Evolutionary conservation across 1,140 invertebrate genomes (phyloP).

Genomic region (Hormaphis cornu): DNA sequence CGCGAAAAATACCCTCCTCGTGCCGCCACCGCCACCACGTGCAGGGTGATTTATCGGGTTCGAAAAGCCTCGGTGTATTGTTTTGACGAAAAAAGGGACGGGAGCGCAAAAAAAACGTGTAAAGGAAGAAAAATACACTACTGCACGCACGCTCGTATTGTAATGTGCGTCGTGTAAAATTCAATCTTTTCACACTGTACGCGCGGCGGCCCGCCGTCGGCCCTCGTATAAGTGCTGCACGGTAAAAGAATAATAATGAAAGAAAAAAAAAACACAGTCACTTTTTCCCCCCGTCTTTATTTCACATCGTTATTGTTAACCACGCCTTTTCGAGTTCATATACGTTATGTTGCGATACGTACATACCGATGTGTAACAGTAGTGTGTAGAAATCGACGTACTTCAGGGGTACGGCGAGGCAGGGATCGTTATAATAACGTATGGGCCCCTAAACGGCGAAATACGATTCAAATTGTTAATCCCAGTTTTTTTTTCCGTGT

Average conservation of each 20-base stretch:
- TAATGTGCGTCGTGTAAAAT: conserved; percentile 18
- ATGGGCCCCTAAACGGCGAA: neutral
- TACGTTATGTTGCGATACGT: neutral
- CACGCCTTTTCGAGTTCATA: conserved; percentile 25
- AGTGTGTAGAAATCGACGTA: neutral
- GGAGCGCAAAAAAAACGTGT: conserved; percentile 6
- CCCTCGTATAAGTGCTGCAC: conserved; percentile 7
- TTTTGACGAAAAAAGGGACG: neutral
- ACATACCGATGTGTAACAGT: neutral
- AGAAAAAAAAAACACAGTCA: neutral
- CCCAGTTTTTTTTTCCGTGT: too few species aligned
- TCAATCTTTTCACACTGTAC: conserved; percentile 23
- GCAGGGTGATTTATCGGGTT: conserved; percentile 16
- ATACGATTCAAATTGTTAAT: neutral
- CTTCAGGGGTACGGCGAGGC: neutral
- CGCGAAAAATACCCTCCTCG: conserved; percentile 18
- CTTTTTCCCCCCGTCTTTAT: conserved; percentile 25
- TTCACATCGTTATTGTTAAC: conserved; percentile 28
- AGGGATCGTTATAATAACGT: neutral
- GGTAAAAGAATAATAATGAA: too few species aligned
- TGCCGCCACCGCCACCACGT: neutral
- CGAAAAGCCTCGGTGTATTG: conserved; percentile 15
- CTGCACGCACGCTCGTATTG: conserved; percentile 7
- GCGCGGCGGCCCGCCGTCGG: too few species aligned
- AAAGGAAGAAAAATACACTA: conserved; percentile 5